Evolutionary conservation across 2,113 vertebrate genomes (phyloP).

Genomic region (Podilymbus podiceps): DNA sequence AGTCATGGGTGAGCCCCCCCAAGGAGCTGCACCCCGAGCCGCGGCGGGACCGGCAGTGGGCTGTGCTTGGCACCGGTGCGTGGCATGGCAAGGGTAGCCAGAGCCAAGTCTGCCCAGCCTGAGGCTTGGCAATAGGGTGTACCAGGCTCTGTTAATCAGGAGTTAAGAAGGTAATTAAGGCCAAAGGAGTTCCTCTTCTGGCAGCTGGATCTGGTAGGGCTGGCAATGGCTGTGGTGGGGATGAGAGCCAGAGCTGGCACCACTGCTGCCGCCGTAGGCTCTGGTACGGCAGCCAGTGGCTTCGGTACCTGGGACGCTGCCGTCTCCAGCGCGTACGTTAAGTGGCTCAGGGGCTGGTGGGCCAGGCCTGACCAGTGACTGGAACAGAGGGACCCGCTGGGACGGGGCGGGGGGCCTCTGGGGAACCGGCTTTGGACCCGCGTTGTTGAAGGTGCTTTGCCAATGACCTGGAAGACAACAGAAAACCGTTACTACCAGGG

Average conservation of each 20-base stretch:
- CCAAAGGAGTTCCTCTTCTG: too few species aligned
- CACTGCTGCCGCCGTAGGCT: not conserved
- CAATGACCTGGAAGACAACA: not conserved
- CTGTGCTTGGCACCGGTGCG: not conserved
- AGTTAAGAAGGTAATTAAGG: not conserved
- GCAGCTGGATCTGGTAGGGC: not conserved
- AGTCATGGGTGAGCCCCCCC: not conserved
- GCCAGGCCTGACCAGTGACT: not conserved
- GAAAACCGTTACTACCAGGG: not conserved
- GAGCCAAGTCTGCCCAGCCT: not conserved
- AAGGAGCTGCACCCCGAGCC: not conserved
- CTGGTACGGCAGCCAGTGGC: accelerated
- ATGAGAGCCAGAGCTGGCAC: not conserved
- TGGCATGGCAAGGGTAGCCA: too few species aligned
- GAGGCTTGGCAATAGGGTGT: not conserved
- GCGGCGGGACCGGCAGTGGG: accelerated
- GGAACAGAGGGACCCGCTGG: accelerated
- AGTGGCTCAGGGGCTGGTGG: not conserved
- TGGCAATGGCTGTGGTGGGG: accelerated
- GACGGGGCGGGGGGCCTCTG: not conserved
- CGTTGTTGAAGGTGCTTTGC: accelerated
- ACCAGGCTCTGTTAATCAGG: not conserved
- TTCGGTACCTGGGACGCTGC: not conserved
- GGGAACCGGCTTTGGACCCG: too few species aligned
- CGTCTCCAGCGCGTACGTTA: accelerated